These are phyloP conservation scores for Drosophila repletoides DNA, from an alignment of 1,140 invertebrate genomes.

Conservation along the genomic window DNA sequence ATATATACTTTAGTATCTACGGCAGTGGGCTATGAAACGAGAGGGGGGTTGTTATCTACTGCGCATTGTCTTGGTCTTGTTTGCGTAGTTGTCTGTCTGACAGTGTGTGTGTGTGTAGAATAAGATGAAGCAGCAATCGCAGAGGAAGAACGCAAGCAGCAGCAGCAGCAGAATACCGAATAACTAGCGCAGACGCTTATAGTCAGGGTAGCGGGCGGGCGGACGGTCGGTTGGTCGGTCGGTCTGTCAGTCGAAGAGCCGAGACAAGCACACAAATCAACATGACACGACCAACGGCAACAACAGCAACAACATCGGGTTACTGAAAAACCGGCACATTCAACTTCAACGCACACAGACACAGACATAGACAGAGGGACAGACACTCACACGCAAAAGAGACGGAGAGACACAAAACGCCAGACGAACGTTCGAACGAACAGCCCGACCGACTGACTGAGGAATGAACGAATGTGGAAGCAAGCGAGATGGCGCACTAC, in stretches of 20 bases:
- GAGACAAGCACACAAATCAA: slow-evolving; percentile 71
- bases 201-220: slow-evolving; percentile 42
- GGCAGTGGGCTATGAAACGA: slow-evolving; percentile 9
- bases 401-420: slow-evolving; percentile 6
- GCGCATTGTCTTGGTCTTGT: slow-evolving; percentile 78
- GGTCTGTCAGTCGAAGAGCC: slow-evolving; percentile 19
- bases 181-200: slow-evolving; percentile 73
- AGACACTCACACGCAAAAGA: slow-evolving; percentile 18
- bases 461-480: slow-evolving; percentile 33
- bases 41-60: slow-evolving; percentile 66
- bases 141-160: slow-evolving; percentile 56
- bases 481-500: slow-evolving; percentile 6
- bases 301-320: slow-evolving; percentile 45
- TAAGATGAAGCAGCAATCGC: slow-evolving; percentile 60
- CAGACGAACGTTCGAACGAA: slow-evolving; percentile 26
- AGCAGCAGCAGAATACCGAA: slow-evolving; percentile 57
- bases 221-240: slow-evolving; percentile 9
- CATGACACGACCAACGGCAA: slow-evolving; percentile 79
- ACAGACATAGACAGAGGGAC: slow-evolving; percentile 28
- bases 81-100: slow-evolving; percentile 68
- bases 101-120: slow-evolving; percentile 29
- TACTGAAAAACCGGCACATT: slow-evolving; percentile 64
- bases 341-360: slow-evolving; percentile 60
- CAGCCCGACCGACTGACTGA: slow-evolving; percentile 31
- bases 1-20: no score